Conservation (phyloP, 2,888 invertebrate genomes). For the Ypsolopha scabrella region DNA sequence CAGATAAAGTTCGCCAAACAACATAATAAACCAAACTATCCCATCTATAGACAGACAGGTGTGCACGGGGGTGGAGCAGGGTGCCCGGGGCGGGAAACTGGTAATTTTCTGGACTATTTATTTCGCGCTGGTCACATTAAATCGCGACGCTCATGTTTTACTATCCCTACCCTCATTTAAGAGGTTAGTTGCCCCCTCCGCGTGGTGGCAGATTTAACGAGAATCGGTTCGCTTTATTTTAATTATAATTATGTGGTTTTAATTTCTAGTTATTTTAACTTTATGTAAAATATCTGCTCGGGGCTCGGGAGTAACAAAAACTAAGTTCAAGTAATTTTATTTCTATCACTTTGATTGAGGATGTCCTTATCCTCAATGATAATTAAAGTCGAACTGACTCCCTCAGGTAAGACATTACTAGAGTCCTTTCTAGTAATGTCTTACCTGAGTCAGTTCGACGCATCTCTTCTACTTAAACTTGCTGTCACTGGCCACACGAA, state of each 20-base stretch:
- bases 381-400: too few relatives aligned
- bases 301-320: too few relatives aligned
- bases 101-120: constrained; percentile 52
- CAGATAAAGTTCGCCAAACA: too few relatives aligned
- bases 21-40: too few relatives aligned
- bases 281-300: too few relatives aligned
- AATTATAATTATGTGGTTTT: background rate
- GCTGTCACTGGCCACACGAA: too few relatives aligned
- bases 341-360: background rate
- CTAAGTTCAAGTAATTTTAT: too few relatives aligned
- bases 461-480: too few relatives aligned
- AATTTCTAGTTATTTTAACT: background rate
- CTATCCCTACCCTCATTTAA: constrained; percentile 8
- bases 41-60: background rate
- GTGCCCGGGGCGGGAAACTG: constrained; percentile 11
- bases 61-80: constrained; percentile 1
- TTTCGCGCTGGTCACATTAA: constrained; percentile 39
- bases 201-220: background rate
- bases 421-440: too few relatives aligned
- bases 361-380: too few relatives aligned
- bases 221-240: background rate
- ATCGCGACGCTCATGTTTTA: constrained; percentile 21
- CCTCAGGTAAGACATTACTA: too few relatives aligned
- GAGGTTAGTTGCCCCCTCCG: background rate
- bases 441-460: too few relatives aligned